These are phyloP conservation scores for Leptonema lineaticorne DNA, from an alignment of 1,140 invertebrate genomes.

Conservation along the genomic window DNA sequence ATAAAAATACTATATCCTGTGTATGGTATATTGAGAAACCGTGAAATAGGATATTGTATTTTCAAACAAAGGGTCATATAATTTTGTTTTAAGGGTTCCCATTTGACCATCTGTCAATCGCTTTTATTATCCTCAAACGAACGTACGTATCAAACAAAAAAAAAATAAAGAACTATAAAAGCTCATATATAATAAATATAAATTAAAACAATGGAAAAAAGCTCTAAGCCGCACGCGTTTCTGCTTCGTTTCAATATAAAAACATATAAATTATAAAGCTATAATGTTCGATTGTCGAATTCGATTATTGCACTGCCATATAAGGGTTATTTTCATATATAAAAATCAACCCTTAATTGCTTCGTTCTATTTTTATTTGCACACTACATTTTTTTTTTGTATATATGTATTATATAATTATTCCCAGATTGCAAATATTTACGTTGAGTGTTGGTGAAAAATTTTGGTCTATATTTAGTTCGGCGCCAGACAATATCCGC, in stretches of 20 bases:
- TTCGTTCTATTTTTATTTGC: neutral
- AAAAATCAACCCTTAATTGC: too few species aligned
- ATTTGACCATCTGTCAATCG: slow-evolving; percentile 35
- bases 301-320: too few species aligned
- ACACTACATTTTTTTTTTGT: neutral
- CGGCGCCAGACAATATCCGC: slow-evolving; percentile 9
- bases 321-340: too few species aligned
- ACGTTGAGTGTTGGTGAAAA: neutral
- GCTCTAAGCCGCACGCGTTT: neutral
- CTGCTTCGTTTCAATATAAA: neutral
- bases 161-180: neutral
- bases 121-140: neutral
- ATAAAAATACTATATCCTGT: too few species aligned
- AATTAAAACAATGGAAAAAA: neutral
- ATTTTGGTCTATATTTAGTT: too few species aligned
- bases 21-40: too few species aligned
- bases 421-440: neutral
- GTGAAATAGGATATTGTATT: too few species aligned
- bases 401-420: neutral
- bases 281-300: neutral
- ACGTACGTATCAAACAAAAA: too few species aligned
- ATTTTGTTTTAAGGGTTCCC: too few species aligned
- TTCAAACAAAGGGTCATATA: too few species aligned
- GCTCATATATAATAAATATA: neutral
- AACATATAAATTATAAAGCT: neutral